phyloP scores from a whole-genome alignment of 2,888 invertebrate species.

The Drosophila cracens region DNA sequence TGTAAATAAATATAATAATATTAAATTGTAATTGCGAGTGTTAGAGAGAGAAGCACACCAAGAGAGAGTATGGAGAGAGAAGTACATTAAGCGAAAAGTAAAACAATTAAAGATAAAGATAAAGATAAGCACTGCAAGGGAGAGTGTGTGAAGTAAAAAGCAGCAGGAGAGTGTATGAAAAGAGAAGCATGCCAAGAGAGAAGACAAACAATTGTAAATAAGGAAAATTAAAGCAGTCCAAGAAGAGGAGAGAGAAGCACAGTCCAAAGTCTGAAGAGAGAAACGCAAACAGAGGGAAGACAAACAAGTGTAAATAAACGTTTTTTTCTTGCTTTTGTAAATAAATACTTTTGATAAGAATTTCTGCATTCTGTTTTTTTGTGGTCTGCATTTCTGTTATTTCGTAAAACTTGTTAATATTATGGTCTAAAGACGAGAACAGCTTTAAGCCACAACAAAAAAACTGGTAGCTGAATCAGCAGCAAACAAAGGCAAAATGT shows the following conservation, averaged over 20 bases:
- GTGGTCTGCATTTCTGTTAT: constrained; percentile 34
- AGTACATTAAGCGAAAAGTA: background rate
- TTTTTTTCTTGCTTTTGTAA: constrained; percentile 38
- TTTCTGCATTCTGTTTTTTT: constrained; percentile 32
- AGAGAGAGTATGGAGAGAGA: background rate
- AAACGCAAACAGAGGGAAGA: background rate
- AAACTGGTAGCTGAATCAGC: constrained; percentile 71
- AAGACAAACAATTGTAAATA: background rate
- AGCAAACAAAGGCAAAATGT: constrained; percentile 54
- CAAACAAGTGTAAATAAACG: constrained; percentile 46
- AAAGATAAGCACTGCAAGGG: background rate
- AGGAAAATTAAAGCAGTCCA: background rate
- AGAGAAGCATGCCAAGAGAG: background rate
- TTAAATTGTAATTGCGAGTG: no score
- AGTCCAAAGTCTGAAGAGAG: background rate
- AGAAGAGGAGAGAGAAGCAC: background rate
- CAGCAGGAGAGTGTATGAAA: background rate
- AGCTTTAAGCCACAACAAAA: constrained; percentile 35
- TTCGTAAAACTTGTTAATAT: constrained; percentile 63
- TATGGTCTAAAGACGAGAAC: constrained; percentile 30
- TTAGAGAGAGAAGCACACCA: background rate
- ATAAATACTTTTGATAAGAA: constrained; percentile 57
- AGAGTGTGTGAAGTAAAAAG: background rate
- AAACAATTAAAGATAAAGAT: no score
- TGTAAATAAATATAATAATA: background rate